A percentile compares a stretch with the other conserved stretches of the same genome.
phyloP scores from a whole-genome alignment of 2,797 vertebrate species.

The Ambastaia sidthimunki region DNA sequence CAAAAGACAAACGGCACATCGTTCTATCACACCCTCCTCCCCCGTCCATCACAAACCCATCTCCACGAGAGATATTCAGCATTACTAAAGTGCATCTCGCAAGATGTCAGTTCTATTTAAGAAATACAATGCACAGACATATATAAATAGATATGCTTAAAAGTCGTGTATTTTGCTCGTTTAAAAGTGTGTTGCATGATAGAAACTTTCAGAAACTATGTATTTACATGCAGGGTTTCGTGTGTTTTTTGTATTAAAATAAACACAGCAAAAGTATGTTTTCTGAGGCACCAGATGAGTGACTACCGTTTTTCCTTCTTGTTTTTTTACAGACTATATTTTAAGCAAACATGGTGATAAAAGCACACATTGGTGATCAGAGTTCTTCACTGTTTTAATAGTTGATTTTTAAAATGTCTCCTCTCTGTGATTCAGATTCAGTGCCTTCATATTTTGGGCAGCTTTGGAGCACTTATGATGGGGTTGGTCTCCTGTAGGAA shows the following conservation, averaged over 20 bases:
- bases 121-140: constrained; percentile 72
- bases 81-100: constrained; percentile 91
- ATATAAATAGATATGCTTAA: constrained; percentile 43
- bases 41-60: constrained; percentile 5
- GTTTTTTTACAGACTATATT: constrained; percentile 66
- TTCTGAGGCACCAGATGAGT: constrained; percentile 41
- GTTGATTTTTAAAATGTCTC: constrained; percentile 30
- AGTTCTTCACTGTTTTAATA: constrained; percentile 71
- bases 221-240: constrained; percentile 78
- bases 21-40: constrained; percentile 65
- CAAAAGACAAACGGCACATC: constrained; percentile 66
- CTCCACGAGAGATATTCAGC: constrained; percentile 70
- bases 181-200: constrained; percentile 76
- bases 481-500: constrained; percentile 93
- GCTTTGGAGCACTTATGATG: constrained; percentile 91
- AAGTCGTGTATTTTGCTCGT: constrained; percentile 68
- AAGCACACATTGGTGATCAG: constrained; percentile 82
- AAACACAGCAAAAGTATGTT: constrained; percentile 54
- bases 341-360: constrained; percentile 78
- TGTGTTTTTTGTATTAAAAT: constrained; percentile 65
- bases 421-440: neutral
- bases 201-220: constrained; percentile 74
- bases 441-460: constrained; percentile 90
- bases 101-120: constrained; percentile 75
- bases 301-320: constrained; percentile 60